These are phyloP conservation scores for Nothoprocta pentlandii DNA, from an alignment of 2,113 vertebrate genomes.

Conservation along the genomic window DNA sequence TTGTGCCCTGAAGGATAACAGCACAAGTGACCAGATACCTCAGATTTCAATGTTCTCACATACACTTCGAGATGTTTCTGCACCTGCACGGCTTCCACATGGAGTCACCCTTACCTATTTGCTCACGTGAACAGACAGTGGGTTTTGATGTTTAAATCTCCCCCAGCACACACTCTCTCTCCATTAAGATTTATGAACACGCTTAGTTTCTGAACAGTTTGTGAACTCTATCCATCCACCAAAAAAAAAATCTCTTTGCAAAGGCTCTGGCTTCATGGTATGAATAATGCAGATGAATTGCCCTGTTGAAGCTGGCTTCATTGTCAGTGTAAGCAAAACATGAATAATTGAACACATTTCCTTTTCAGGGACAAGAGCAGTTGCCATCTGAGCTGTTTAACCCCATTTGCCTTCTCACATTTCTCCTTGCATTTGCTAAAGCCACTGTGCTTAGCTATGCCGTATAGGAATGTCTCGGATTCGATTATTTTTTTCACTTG, in stretches of 20 bases:
- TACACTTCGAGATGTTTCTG: neutral
- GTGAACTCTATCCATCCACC: constrained; percentile 24
- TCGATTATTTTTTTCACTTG: neutral
- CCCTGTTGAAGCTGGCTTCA: constrained; percentile 57
- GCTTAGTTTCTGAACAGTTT: neutral
- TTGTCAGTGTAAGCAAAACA: constrained; percentile 67
- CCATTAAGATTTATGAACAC: neutral
- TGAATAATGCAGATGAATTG: constrained; percentile 68
- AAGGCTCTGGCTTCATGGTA: neutral
- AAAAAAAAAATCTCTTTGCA: constrained; percentile 16
- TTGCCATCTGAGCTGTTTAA: constrained; percentile 65
- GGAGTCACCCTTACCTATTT: neutral
- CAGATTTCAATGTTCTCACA: neutral
- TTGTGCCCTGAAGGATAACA: neutral
- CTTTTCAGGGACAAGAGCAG: constrained; percentile 64
- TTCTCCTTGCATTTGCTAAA: constrained; percentile 36
- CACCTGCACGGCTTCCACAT: neutral
- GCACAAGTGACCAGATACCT: neutral
- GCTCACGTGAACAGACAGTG: neutral
- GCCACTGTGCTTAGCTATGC: neutral
- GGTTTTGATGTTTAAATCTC: neutral
- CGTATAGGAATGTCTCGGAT: constrained; percentile 11
- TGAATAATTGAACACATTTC: constrained; percentile 73
- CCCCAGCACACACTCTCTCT: neutral
- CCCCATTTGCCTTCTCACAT: constrained; percentile 52